Base-by-base conservation (phyloP, 2,888 invertebrate species). In the Entomobrya multifasciata region DNA sequence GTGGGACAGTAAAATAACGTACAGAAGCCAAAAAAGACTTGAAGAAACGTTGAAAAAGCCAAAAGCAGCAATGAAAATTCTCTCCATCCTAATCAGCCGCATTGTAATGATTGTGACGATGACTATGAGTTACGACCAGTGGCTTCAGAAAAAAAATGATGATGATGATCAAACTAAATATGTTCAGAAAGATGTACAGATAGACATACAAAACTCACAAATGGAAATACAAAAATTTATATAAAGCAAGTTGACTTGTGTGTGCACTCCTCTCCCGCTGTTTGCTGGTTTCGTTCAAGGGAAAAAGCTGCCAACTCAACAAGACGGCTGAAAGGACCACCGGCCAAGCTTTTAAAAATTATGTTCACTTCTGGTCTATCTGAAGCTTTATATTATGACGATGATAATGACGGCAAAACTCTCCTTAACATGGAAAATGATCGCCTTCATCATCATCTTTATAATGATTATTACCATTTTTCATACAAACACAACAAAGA, bases 321-420 rank as follows among this genome's bases (percentile, higher is more conserved):
- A 84, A 84, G 83, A 84, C 74, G 83, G 83, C 67, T 84, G 83
- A 84, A 84, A 84, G 77, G 83, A 84, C 83, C 83, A 84, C 82
- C 82, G 82, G 74, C 83, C 44, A 76, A 20, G 76, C 52, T 74
- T 55, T 74, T 27, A 55, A 72, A 74, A 74, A 74, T 70, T 70
- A 70, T 74, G 55, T 30, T 74, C 55, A 74, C 55, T 74, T 27
- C 74, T 70, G 70, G 11, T 55, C 52, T n/a, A 47, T 49, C 52
- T 27, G 22, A n/a, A 57, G 57, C 17, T 15, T 62, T 20, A 70
- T 47, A n/a, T 65, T 3, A 15, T 13, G 22, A 6, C 22, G 36
- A 65, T 65, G 30, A 65, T 65, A 27, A 30, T 62, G 25, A 62
- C 11, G 65, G 36, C 41, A 41, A 30, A 72, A 30, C 72, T 72